These are phyloP conservation scores for Adelognathus sp. DNA, from an alignment of 2,888 invertebrate species.

Conservation along the genomic window DNA sequence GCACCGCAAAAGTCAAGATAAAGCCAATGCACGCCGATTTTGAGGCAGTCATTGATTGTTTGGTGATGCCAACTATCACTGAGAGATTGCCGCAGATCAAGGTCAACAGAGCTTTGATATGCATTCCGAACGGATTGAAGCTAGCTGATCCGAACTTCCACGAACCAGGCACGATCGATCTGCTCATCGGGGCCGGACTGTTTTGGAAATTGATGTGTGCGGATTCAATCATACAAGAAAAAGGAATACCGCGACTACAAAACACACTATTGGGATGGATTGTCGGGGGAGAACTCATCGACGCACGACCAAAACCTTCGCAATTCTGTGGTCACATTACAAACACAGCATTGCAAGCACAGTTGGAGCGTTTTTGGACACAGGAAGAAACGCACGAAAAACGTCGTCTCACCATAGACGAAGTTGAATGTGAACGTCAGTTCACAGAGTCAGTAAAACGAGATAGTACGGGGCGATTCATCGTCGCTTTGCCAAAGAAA, in stretches of 20 bases:
- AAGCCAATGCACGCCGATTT: conserved; percentile 26
- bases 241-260: conserved; percentile 16
- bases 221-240: not conserved
- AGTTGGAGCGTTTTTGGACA: conserved; percentile 61
- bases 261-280: conserved; percentile 57
- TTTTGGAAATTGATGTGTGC: conserved; percentile 16
- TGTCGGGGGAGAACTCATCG: conserved; percentile 18
- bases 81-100: conserved; percentile 8
- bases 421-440: conserved; percentile 60
- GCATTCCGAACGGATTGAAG: not conserved
- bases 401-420: conserved; percentile 43
- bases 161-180: conserved; percentile 33
- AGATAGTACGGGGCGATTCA: conserved; percentile 53
- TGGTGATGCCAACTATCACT: conserved; percentile 16
- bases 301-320: not conserved
- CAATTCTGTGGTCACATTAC: conserved; percentile 2
- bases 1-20: conserved; percentile 17
- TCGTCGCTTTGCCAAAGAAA: conserved; percentile 37
- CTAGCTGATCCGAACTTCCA: conserved; percentile 28
- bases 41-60: conserved; percentile 7
- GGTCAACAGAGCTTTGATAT: not conserved
- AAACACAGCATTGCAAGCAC: conserved; percentile 10
- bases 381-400: conserved; percentile 52
- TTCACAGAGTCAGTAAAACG: conserved; percentile 44
- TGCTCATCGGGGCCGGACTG: conserved; percentile 19